Conservation (phyloP, 2,888 invertebrate genomes). For the Caradrina clavipalpis region DNA sequence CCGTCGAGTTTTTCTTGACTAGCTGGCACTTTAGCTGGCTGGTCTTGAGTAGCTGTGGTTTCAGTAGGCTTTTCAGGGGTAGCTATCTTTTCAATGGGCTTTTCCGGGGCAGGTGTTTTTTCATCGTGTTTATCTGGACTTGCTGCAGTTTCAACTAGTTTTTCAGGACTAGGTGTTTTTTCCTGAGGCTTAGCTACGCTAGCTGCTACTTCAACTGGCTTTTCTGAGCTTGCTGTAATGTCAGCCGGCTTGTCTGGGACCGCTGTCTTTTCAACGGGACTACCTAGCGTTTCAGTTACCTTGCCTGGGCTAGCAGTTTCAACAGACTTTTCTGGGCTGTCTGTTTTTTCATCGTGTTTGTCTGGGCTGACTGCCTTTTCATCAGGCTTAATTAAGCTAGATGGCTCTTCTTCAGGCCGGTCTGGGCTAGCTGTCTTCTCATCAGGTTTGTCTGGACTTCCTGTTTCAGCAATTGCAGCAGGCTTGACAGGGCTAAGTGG, state of each 20-base stretch:
- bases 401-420: neutral
- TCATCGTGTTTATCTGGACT: neutral
- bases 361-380: constrained; percentile 23
- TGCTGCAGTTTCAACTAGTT: neutral
- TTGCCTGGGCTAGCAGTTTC: constrained; percentile 8
- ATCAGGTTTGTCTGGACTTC: neutral
- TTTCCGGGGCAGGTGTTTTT: neutral
- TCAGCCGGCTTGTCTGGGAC: neutral
- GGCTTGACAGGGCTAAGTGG: neutral
- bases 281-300: neutral
- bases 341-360: neutral
- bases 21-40: neutral
- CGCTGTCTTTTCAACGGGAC: constrained; percentile 1
- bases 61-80: constrained; percentile 10
- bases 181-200: constrained; percentile 7
- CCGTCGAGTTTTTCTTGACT: neutral
- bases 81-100: neutral
- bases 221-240: constrained; percentile 1
- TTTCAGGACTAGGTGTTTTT: constrained; percentile 29
- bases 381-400: constrained; percentile 1
- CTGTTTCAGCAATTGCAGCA: neutral
- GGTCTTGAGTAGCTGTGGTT: neutral
- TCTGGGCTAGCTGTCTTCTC: neutral
- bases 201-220: constrained; percentile 10
- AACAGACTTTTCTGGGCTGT: neutral